Conservation (phyloP, 2,797 vertebrate species). For the Gobionotothen gibberifrons region DNA sequence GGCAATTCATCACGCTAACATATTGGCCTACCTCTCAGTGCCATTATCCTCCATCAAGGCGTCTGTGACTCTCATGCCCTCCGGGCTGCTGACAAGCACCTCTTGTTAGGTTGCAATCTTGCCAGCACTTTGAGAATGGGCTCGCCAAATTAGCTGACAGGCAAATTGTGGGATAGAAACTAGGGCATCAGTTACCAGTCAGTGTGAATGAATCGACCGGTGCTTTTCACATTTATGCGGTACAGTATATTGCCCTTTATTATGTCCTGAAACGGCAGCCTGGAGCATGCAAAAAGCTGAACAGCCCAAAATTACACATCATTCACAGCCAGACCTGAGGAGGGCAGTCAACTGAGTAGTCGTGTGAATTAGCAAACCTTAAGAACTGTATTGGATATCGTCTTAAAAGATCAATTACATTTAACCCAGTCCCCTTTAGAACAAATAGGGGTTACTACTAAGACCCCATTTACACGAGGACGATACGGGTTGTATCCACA, state of each 20-base stretch:
- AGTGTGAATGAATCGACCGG: slow-evolving; percentile 17
- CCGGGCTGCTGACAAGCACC: slow-evolving; percentile 47
- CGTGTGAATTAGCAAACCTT: not conserved
- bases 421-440: not conserved
- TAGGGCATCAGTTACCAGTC: slow-evolving; percentile 25
- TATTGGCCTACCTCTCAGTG: slow-evolving; percentile 48
- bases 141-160: slow-evolving; percentile 38
- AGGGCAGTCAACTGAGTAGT: not conserved
- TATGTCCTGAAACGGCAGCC: slow-evolving; percentile 12
- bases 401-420: not conserved
- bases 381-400: not conserved
- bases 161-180: slow-evolving; percentile 49
- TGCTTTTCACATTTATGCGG: slow-evolving; percentile 24
- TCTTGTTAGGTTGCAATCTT: slow-evolving; percentile 49
- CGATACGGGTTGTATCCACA: too few relatives aligned
- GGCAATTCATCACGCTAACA: slow-evolving; percentile 64
- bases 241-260: slow-evolving; percentile 12
- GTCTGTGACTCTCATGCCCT: slow-evolving; percentile 42
- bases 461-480: too few relatives aligned
- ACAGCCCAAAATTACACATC: slow-evolving; percentile 8
- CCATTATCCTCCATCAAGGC: slow-evolving; percentile 52
- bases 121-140: slow-evolving; percentile 38
- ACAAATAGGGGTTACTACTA: slow-evolving; percentile 10
- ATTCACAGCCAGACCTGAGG: slow-evolving; percentile 27
- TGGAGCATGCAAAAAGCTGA: slow-evolving; percentile 31